These are phyloP conservation scores for Trachymyrmex septentrionalis DNA, from an alignment of 1,140 invertebrate species.

Conservation along the genomic window DNA sequence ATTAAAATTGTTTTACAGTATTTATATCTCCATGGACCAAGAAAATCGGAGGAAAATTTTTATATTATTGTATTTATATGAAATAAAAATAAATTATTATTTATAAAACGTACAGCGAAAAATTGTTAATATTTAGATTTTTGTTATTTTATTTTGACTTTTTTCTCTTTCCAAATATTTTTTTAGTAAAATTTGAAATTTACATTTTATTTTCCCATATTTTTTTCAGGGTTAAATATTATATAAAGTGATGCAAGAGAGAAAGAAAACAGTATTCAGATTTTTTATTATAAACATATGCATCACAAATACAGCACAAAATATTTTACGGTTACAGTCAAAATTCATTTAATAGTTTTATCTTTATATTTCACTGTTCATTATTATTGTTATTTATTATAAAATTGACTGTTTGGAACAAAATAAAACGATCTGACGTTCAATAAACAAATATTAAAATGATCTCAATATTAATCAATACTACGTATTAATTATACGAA, in stretches of 20 bases:
- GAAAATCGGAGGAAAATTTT: not conserved
- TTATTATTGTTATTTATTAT: conserved; percentile 3
- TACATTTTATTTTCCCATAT: not conserved
- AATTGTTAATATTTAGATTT: conserved; percentile 11
- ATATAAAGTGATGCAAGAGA: not conserved
- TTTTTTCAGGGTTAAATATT: conserved; percentile 18
- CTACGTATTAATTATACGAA: not conserved
- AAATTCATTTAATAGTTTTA: not conserved
- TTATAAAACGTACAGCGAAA: not conserved
- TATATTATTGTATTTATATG: not conserved
- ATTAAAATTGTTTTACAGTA: conserved; percentile 3
- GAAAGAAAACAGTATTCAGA: not conserved
- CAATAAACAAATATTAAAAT: not conserved
- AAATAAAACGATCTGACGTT: not conserved
- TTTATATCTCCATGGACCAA: not conserved
- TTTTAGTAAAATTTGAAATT: not conserved
- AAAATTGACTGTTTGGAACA: not conserved
- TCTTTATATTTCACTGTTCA: not conserved
- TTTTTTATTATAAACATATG: not conserved
- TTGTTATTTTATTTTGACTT: not conserved
- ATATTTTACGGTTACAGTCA: not conserved
- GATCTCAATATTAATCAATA: not conserved
- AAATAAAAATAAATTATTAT: conserved; percentile 25
- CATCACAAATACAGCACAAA: not conserved
- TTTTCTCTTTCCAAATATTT: not conserved